Evolutionary conservation across 1,140 invertebrate species (phyloP), one percentile per base, ranked within the genome.

Genomic region (Scaptomyza pallida): DNA sequence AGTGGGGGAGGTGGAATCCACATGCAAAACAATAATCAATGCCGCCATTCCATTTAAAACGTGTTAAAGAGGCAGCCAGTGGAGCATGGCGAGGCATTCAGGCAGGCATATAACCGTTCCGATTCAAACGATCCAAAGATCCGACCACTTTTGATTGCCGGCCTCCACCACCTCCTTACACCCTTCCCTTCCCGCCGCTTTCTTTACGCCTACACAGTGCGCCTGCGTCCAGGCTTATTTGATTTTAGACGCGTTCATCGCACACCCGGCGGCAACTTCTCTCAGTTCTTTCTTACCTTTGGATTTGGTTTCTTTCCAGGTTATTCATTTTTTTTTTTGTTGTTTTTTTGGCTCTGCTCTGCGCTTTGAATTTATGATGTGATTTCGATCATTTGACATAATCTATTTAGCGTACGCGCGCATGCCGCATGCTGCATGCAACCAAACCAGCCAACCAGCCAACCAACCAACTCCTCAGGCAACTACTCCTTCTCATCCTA

Each of bases 321-420:
- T 56, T n/a, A n/a, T n/a, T n/a, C n/a, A n/a, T 56, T 9, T 10
- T 15, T 43, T 4, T 21, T 21, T 4, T 21, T 30, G 26, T 30
- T 16, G 0, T 12, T 15, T 47, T 37, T 16, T 51, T 40, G 30
- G 17, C 9, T 9, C 40, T 37, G n/a, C 52, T 45, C 40, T 44
- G 43, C 45, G 30, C 30, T 35, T 41, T 65, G 78, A 82, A 88
- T 88, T 88, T 88, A 88, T 88, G 83, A 88, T 82, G 82, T 88
- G 82, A 88, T 88, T 88, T 88, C 64, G 82, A 88, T 88, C 82
- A 88, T 88, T 88, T 88, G 82, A 88, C 82, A 88, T 88, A 88
- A 88, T 88, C 82, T 88, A 88, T 88, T 88, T 88, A 88, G 83
- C 78, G 82, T 88, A 72, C 73, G 57, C 70, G 57, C 61, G 41